These are phyloP conservation scores for Tetranychus truncatus DNA, from an alignment of 2,888 invertebrate species.

Conservation along the genomic window DNA sequence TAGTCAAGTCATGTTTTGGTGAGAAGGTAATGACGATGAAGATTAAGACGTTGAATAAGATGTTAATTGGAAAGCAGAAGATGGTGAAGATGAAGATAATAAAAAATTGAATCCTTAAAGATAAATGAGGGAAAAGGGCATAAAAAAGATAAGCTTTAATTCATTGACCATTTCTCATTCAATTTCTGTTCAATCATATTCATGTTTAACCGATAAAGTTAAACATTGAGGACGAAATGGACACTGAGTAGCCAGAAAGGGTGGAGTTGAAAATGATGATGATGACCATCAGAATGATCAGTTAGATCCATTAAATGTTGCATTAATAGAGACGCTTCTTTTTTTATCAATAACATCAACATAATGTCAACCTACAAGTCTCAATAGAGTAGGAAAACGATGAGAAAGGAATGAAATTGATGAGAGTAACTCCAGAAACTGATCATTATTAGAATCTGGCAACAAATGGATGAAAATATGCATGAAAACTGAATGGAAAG, in stretches of 20 bases:
- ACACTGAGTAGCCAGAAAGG: neutral
- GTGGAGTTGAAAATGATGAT: neutral
- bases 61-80: neutral
- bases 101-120: neutral
- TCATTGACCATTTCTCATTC: no score
- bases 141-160: neutral
- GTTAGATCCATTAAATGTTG: neutral
- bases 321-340: constrained; percentile 1
- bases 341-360: neutral
- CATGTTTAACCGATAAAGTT: neutral
- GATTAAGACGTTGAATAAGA: neutral
- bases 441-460: neutral
- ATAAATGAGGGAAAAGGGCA: neutral
- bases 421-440: neutral
- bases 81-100: neutral
- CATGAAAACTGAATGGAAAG: no score
- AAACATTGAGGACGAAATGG: neutral
- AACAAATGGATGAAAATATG: no score
- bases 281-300: neutral
- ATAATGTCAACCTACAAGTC: neutral
- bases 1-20: no score
- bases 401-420: neutral
- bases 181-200: neutral
- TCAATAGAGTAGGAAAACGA: neutral
- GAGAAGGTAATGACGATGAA: no score